Percentiles rank a stretch among this genome's conserved stretches.
These are phyloP conservation scores for Campylorhamphus procurvoides DNA, from an alignment of 2,113 vertebrate species.

Conservation along the genomic window DNA sequence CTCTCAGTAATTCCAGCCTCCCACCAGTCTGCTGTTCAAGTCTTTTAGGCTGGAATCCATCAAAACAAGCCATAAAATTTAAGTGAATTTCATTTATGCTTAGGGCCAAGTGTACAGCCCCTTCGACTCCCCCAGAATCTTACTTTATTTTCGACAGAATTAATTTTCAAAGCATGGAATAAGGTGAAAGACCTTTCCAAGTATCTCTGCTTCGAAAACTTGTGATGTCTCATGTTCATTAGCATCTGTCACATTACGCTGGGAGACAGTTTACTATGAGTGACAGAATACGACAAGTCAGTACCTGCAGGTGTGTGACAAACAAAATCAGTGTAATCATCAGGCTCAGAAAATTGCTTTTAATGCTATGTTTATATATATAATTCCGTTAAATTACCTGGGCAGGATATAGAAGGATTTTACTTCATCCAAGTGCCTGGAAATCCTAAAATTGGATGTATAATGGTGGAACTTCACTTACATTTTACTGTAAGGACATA, in stretches of 20 bases:
- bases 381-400: slow-evolving; percentile 64
- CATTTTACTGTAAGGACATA: neutral
- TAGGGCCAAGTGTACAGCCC: neutral
- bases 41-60: neutral
- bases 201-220: neutral
- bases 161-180: neutral
- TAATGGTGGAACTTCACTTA: neutral
- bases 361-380: slow-evolving; percentile 64
- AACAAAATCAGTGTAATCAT: slow-evolving; percentile 70
- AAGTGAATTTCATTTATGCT: neutral
- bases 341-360: slow-evolving; percentile 59
- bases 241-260: slow-evolving; percentile 40
- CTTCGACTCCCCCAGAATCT: neutral
- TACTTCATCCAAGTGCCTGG: neutral
- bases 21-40: slow-evolving; percentile 24
- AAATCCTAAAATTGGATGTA: slow-evolving; percentile 8
- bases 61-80: neutral
- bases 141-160: neutral
- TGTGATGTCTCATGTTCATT: slow-evolving; percentile 15
- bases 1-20: slow-evolving; percentile 28
- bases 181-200: neutral
- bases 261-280: slow-evolving; percentile 25
- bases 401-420: slow-evolving; percentile 46
- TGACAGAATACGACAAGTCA: slow-evolving; percentile 32
- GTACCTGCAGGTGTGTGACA: slow-evolving; percentile 59